Conservation (phyloP, 1,140 invertebrate genomes). For the Stenopsyche tienmushanensis region DNA sequence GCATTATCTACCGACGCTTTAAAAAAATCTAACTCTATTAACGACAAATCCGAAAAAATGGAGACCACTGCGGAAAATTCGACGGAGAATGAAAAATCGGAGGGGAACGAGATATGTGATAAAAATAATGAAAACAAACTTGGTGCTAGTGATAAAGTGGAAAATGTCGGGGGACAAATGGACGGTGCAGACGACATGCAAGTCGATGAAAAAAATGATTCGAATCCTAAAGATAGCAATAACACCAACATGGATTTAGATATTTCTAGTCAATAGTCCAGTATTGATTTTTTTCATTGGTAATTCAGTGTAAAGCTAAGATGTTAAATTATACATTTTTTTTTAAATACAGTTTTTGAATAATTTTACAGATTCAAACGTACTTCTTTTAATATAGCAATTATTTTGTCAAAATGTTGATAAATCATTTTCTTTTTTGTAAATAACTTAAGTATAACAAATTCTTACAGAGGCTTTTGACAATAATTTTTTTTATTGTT, state of each 20-base stretch:
- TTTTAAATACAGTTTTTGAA: no score
- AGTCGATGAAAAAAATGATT: slow-evolving; percentile 47
- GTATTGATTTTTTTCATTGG: no score
- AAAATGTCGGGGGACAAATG: slow-evolving; percentile 42
- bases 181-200: slow-evolving; percentile 46
- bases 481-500: no score
- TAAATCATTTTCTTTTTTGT: no score
- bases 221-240: slow-evolving; percentile 37
- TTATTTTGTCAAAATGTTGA: no score
- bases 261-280: slow-evolving; percentile 10
- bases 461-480: no score
- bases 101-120: slow-evolving; percentile 50
- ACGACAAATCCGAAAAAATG: not conserved
- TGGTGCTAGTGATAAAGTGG: slow-evolving; percentile 41
- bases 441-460: no score
- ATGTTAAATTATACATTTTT: no score
- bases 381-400: no score
- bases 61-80: slow-evolving; percentile 43
- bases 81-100: slow-evolving; percentile 44
- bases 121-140: slow-evolving; percentile 53
- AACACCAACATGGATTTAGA: slow-evolving; percentile 31
- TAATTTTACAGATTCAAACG: no score
- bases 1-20: not conserved
- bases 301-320: no score
- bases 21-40: not conserved